Percentiles rank a stretch among this genome's conserved stretches.
Evolutionary conservation across 2,797 vertebrate species (phyloP).

Genomic region (Urosaurus nigricauda): DNA sequence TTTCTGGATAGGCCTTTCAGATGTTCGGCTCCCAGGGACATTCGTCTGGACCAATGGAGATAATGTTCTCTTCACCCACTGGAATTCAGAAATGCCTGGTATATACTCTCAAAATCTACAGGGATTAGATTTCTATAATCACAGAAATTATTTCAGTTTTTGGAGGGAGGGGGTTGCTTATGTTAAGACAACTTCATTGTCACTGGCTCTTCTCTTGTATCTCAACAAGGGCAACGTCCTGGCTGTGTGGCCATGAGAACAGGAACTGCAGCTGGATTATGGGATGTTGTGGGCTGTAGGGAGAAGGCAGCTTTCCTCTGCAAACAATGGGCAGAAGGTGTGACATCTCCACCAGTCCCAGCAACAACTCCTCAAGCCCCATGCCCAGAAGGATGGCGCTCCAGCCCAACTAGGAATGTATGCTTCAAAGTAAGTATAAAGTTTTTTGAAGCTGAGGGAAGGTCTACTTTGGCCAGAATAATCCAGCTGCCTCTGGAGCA

Average conservation of each 20-base stretch:
- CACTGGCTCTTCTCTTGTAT: conserved; percentile 19
- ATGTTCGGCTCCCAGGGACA: conserved; percentile 75
- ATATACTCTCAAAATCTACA: background rate
- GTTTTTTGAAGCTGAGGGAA: background rate
- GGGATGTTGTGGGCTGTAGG: conserved; percentile 89
- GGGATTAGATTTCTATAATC: background rate
- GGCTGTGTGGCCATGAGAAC: conserved; percentile 93
- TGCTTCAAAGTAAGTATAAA: conserved; percentile 86
- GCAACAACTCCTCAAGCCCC: conserved; percentile 76
- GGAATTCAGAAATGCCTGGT: conserved; percentile 95
- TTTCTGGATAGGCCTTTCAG: conserved; percentile 94
- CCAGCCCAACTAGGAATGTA: conserved; percentile 66
- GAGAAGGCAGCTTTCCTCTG: conserved; percentile 91
- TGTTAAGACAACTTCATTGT: background rate
- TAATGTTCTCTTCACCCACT: conserved; percentile 88
- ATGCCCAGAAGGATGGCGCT: conserved; percentile 84
- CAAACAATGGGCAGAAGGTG: conserved; percentile 87
- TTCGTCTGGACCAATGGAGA: conserved; percentile 86
- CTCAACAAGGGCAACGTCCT: conserved; percentile 81
- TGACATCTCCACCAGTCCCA: conserved; percentile 80
- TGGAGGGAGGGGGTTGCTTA: too few relatives aligned
- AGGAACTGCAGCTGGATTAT: conserved; percentile 90
- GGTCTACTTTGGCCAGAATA: too few relatives aligned
- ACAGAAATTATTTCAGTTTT: background rate
- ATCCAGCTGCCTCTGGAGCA: too few relatives aligned